A percentile compares a stretch with the other conserved stretches of the same genome.
These are phyloP conservation scores for Disparrhopalites patrizii DNA, from an alignment of 2,888 invertebrate species.

Conservation along the genomic window DNA sequence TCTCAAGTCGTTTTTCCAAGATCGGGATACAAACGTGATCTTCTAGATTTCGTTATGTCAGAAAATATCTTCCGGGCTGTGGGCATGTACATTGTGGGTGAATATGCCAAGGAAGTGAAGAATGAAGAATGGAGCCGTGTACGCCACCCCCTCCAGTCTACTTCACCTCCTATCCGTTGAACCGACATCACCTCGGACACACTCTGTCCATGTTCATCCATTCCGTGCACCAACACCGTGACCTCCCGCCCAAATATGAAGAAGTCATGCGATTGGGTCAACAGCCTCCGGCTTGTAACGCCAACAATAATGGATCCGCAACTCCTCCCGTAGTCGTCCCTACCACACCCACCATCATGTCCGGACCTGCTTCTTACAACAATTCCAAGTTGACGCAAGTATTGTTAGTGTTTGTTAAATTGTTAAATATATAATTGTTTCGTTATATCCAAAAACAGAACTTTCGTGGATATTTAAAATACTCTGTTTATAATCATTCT, in stretches of 20 bases:
- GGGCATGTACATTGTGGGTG: conserved; percentile 22
- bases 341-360: too few species aligned
- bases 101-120: conserved; percentile 20
- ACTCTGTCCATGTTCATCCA: not conserved
- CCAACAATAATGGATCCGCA: too few species aligned
- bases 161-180: conserved; percentile 5
- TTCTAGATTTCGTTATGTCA: conserved; percentile 20
- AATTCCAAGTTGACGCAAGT: too few species aligned
- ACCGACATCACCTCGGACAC: not conserved
- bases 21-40: not conserved
- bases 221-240: not conserved
- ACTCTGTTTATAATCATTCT: too few species aligned
- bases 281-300: not conserved
- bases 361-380: too few species aligned
- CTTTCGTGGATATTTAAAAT: too few species aligned
- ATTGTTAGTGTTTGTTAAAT: too few species aligned
- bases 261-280: not conserved
- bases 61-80: conserved; percentile 24
- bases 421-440: too few species aligned
- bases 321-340: too few species aligned
- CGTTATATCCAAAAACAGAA: too few species aligned
- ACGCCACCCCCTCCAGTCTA: conserved; percentile 21
- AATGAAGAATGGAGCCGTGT: too few species aligned
- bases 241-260: conserved; percentile 21
- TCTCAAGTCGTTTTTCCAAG: conserved; percentile 11